Evolutionary conservation across 2,113 vertebrate species (phyloP).

Genomic region (Podarcis muralis): DNA sequence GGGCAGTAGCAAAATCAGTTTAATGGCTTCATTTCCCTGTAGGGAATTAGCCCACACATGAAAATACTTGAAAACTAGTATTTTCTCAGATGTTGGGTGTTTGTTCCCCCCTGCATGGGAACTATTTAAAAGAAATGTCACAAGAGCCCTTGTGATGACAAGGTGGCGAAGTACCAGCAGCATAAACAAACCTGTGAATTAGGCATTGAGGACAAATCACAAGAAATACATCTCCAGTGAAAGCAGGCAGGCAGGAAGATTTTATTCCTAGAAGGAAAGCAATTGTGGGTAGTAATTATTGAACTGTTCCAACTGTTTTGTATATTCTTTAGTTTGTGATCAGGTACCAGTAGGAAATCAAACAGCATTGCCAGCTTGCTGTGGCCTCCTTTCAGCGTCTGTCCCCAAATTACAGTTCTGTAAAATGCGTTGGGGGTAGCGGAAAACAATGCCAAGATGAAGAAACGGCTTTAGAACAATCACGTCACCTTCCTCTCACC

Average conservation of each 20-base stretch:
- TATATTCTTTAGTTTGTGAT: conserved; percentile 16
- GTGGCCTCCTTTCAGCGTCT: background rate
- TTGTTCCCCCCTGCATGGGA: background rate
- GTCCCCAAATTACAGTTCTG: conserved; percentile 15
- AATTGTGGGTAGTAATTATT: background rate
- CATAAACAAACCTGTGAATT: background rate
- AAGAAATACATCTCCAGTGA: background rate
- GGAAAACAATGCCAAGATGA: conserved; percentile 42
- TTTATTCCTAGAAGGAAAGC: background rate
- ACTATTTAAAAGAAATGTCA: background rate
- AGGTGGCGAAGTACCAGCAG: background rate
- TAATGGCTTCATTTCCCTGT: background rate
- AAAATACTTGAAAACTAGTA: background rate
- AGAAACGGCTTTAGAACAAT: conserved; percentile 1
- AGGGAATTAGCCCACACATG: background rate
- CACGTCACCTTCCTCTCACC: background rate
- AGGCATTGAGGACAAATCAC: background rate
- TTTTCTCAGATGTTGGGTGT: background rate
- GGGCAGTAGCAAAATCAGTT: background rate
- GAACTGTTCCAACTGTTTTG: background rate
- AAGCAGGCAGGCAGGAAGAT: background rate
- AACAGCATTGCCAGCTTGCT: conserved; percentile 17
- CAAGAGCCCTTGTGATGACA: background rate
- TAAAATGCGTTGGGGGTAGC: background rate
- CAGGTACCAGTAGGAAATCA: conserved; percentile 26